Evolutionary conservation across 2,888 invertebrate genomes (phyloP).

Genomic region (Caenorhabditis sp.): DNA sequence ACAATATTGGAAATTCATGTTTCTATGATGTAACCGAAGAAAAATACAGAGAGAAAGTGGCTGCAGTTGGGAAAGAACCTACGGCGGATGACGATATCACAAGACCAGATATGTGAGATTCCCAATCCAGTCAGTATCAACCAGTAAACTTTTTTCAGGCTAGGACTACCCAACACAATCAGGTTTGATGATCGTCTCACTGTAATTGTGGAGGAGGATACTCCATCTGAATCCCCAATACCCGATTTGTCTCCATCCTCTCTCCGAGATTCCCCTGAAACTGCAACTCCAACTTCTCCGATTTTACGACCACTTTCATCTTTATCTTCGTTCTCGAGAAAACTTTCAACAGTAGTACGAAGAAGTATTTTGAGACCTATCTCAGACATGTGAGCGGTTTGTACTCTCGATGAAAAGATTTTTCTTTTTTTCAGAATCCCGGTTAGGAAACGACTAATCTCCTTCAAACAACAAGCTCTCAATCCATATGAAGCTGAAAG

Average conservation of each 20-base stretch:
- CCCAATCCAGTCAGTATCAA: neutral
- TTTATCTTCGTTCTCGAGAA: constrained; percentile 59
- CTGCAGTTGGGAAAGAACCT: constrained; percentile 46
- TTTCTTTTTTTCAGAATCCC: constrained; percentile 50
- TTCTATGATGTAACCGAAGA: constrained; percentile 72
- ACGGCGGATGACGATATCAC: constrained; percentile 11
- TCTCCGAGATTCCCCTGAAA: constrained; percentile 36
- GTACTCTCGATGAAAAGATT: neutral
- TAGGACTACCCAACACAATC: constrained; percentile 43
- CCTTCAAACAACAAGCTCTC: constrained; percentile 50
- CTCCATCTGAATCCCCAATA: constrained; percentile 39
- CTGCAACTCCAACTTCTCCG: constrained; percentile 45
- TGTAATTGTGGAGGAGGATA: constrained; percentile 61
- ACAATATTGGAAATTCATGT: constrained; percentile 75
- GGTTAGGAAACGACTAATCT: constrained; percentile 46
- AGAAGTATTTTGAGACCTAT: constrained; percentile 64
- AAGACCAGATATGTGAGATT: constrained; percentile 47
- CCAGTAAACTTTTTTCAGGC: neutral
- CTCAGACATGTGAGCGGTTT: constrained; percentile 51
- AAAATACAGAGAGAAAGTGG: constrained; percentile 60
- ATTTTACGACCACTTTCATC: constrained; percentile 51
- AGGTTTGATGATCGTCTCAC: constrained; percentile 59
- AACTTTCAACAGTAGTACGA: constrained; percentile 51
- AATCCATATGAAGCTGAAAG: constrained; percentile 92
- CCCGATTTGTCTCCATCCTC: constrained; percentile 14